Percentiles rank a stretch among this genome's conserved stretches.
Conservation (phyloP, 2,888 invertebrate species). For the Sesia apiformis region DNA sequence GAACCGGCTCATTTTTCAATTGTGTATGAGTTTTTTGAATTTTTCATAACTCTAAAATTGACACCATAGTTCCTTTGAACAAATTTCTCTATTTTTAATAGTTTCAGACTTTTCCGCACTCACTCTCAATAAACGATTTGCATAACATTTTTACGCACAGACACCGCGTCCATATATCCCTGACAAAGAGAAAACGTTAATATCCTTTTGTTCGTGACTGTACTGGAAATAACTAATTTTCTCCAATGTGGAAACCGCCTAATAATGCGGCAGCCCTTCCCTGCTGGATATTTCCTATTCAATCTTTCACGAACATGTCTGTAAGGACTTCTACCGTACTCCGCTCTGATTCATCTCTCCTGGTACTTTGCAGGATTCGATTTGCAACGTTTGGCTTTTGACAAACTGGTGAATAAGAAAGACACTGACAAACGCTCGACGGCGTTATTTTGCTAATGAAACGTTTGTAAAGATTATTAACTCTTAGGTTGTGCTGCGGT, state of each 20-base stretch:
- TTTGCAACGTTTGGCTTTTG: constrained; percentile 15
- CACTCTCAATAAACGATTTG: too few species aligned
- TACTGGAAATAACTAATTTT: background rate
- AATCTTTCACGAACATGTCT: constrained; percentile 13
- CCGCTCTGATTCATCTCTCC: constrained; percentile 10
- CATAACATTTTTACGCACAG: too few species aligned
- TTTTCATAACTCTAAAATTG: too few species aligned
- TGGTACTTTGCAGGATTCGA: constrained; percentile 12
- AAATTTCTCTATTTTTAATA: too few species aligned
- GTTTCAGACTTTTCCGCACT: too few species aligned
- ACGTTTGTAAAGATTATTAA: constrained; percentile 7
- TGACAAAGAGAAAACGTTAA: background rate
- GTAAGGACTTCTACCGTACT: constrained; percentile 4
- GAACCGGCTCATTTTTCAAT: too few species aligned
- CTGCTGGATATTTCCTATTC: constrained; percentile 18
- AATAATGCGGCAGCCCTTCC: constrained; percentile 10
- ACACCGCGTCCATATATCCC: too few species aligned
- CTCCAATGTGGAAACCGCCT: constrained; percentile 5
- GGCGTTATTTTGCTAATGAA: constrained; percentile 9
- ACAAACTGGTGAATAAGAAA: constrained; percentile 9
- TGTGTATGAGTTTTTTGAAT: too few species aligned
- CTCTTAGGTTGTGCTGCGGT: constrained; percentile 6
- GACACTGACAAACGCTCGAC: constrained; percentile 5
- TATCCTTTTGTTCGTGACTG: background rate
- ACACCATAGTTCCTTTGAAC: too few species aligned